Base-by-base conservation (phyloP, 2,797 vertebrate species). In the Lepus oiostolus region DNA sequence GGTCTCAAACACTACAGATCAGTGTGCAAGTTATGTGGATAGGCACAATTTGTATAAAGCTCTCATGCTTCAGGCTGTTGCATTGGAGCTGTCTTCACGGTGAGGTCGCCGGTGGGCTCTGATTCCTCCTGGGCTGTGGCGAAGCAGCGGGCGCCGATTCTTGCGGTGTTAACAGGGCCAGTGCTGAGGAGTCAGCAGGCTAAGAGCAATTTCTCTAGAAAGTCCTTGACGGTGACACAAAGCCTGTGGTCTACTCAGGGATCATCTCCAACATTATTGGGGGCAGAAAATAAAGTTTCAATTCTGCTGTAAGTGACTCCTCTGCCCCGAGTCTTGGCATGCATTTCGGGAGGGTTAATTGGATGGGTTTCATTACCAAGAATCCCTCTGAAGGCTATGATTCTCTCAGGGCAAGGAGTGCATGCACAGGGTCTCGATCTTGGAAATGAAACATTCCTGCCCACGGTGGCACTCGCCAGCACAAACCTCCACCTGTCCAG, bases 171-270 rank as follows among this genome's bases (percentile, higher is more conserved):
- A 35, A 2, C 0, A 1, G 30, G 65, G 58, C 63, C 22, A 60
- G 60, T 7, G 17, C 50, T 1, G 54, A n/a, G 0, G 0, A 5
- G 0, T 11, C 0, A 21, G 47, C 0, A 24, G 60, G 19, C 71
- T 38, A 32, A 28, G 68, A 21, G 21, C 3, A 9, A 19, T 52
- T 42, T 90, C 89, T 72, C 85, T 62, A 75, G 74, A 32, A 72
- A 24, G 30, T 79, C 11, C 11, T 50, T 12, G 13, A 28, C 1
- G 9, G 62, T 2, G 19, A 30, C 76, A 74, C 7, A 19, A 50
- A 76, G 76, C 19, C 52, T n/a, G 2, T 2, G 32, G 24, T 62
- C 54, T 88, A 13, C 19, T 9, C 9, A 60, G 4, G 24, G 74
- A 71, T 58, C 38, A 72, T 54, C 1, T 14, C 84, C 47, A 62